phyloP scores from a whole-genome alignment of 2,797 vertebrate species.

The Streptopelia turtur region DNA sequence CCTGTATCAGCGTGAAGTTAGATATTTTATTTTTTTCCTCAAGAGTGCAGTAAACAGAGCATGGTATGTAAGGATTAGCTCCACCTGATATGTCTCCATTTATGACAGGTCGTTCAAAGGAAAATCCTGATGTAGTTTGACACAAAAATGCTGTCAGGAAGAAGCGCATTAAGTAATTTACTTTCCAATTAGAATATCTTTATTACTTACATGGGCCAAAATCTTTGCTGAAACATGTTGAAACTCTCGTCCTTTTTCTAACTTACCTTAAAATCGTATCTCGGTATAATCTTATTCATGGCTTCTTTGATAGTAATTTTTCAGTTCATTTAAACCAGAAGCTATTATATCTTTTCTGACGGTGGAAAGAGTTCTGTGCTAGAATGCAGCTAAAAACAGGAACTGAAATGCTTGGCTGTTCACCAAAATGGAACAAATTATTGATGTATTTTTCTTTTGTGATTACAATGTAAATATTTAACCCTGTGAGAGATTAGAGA shows the following conservation, averaged over 20 bases:
- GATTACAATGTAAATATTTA: neutral
- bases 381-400: neutral
- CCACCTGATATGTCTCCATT: neutral
- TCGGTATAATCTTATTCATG: neutral
- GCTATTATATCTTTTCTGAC: neutral
- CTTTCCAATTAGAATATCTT: conserved; percentile 48
- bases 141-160: conserved; percentile 56
- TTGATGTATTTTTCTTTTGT: neutral
- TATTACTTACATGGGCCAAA: conserved; percentile 42
- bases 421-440: neutral
- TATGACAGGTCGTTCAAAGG: conserved; percentile 43
- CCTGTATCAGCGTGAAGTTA: neutral
- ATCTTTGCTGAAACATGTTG: conserved; percentile 43
- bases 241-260: neutral
- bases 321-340: neutral
- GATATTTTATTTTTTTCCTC: neutral
- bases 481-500: neutral
- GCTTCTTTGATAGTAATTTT: neutral
- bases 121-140: conserved; percentile 41
- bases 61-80: neutral
- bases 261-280: neutral
- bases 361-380: neutral
- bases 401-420: neutral
- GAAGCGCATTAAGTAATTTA: conserved; percentile 25
- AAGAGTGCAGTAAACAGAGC: neutral